These are phyloP conservation scores for Acromyrmex charruanus DNA, from an alignment of 1,140 invertebrate species.

Conservation along the genomic window DNA sequence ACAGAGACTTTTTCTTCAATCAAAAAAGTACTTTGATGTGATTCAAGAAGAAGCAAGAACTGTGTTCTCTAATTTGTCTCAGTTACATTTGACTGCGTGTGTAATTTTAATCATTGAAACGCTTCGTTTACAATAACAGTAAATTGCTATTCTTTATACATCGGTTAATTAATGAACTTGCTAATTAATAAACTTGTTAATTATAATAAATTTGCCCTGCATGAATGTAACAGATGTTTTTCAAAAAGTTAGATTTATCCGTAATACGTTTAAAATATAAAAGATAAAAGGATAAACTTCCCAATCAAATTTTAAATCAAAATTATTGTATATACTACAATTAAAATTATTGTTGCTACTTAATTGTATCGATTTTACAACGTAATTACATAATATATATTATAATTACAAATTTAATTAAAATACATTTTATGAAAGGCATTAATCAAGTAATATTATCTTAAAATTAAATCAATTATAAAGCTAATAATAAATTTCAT, in stretches of 20 bases:
- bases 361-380: neutral
- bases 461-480: neutral
- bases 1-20: neutral
- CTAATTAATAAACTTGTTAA: neutral
- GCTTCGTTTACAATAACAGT: neutral
- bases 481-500: neutral
- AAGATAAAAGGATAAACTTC: neutral
- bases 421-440: neutral
- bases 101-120: neutral
- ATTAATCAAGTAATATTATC: neutral
- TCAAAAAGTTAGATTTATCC: neutral
- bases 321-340: neutral
- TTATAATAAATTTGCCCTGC: neutral
- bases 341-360: neutral
- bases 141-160: neutral
- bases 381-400: constrained; percentile 8
- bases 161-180: neutral
- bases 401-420: constrained; percentile 9
- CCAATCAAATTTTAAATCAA: constrained; percentile 3
- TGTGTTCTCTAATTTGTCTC: neutral
- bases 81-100: neutral
- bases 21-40: neutral
- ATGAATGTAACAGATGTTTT: neutral
- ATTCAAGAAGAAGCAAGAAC: neutral
- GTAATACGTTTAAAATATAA: constrained; percentile 8